Conservation (phyloP, 2,113 vertebrate species). For the Vulpes ferrilata region DNA sequence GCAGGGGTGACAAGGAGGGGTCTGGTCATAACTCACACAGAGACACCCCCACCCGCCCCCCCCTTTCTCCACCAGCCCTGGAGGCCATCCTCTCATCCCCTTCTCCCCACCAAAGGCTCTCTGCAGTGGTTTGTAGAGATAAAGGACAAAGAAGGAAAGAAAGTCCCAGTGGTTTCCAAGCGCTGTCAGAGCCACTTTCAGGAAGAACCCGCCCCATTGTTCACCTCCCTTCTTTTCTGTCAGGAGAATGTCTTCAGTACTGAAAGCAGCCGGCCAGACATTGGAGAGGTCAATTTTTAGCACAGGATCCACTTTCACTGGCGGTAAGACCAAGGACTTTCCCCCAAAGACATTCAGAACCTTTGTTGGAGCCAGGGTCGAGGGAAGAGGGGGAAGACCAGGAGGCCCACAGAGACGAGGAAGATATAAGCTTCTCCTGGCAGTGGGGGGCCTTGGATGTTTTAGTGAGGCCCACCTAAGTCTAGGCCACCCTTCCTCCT, state of each 20-base stretch:
- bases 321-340: constrained; percentile 4
- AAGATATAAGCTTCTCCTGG: neutral
- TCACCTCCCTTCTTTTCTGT: neutral
- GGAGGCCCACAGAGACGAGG: neutral
- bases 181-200: neutral
- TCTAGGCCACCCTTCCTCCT: neutral
- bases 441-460: fast-evolving
- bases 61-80: neutral
- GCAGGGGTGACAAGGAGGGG: neutral
- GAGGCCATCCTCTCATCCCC: too few species aligned
- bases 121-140: neutral
- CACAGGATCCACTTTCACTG: constrained; percentile 20
- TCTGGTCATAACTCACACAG: neutral
- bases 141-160: neutral
- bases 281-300: constrained; percentile 4
- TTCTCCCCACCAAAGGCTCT: neutral
- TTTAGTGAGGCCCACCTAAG: neutral
- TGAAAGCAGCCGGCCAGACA: neutral
- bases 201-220: neutral
- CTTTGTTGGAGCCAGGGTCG: neutral
- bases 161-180: neutral
- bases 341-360: neutral
- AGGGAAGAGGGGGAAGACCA: too few species aligned
- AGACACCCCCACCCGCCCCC: neutral
- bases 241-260: constrained; percentile 40